Evolutionary conservation across 2,888 invertebrate genomes (phyloP).

Genomic region (Heteromurus nitidus): DNA sequence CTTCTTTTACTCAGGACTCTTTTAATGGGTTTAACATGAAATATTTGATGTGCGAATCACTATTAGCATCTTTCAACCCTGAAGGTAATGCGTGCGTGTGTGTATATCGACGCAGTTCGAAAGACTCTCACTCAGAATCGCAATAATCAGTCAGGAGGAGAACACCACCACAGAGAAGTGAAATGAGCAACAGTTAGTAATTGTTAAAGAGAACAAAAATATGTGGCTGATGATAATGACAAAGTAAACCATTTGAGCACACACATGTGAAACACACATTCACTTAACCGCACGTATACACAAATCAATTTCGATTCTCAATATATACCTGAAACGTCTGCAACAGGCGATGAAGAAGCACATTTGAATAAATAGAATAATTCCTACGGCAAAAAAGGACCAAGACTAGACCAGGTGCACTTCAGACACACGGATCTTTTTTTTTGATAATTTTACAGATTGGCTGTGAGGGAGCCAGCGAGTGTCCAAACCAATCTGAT

Average conservation of each 20-base stretch:
- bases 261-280: slow-evolving; percentile 10
- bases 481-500: slow-evolving; percentile 51
- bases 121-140: too few species aligned
- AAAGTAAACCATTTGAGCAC: slow-evolving; percentile 4
- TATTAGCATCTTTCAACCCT: slow-evolving; percentile 8
- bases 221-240: not conserved
- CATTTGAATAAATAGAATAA: too few species aligned
- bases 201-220: too few species aligned
- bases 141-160: slow-evolving; percentile 9
- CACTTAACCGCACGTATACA: not conserved
- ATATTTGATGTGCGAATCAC: slow-evolving; percentile 9
- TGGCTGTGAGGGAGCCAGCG: slow-evolving; percentile 1
- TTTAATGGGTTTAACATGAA: slow-evolving; percentile 6
- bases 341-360: too few species aligned
- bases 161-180: slow-evolving; percentile 6
- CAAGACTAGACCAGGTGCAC: not conserved
- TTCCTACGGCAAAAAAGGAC: not conserved
- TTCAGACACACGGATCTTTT: not conserved
- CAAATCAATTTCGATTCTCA: not conserved
- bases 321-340: not conserved
- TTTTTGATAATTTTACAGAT: slow-evolving; percentile 11
- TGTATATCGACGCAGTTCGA: too few species aligned
- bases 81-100: not conserved
- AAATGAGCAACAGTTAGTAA: too few species aligned
- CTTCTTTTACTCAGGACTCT: too few species aligned